phyloP scores from a whole-genome alignment of 2,888 invertebrate genomes.

The Eubasilissa splendida region DNA sequence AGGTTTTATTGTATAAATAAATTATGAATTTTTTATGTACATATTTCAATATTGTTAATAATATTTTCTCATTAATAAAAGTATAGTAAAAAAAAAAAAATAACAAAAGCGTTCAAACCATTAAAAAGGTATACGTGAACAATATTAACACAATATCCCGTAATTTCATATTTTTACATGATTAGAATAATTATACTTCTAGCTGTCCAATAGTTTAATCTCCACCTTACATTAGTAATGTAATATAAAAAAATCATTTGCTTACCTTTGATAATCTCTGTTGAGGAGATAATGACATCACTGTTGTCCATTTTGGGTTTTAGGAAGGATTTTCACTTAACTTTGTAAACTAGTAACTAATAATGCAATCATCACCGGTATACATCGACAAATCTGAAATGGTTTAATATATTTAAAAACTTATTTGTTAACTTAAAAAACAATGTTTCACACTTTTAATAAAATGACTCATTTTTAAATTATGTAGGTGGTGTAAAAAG shows the following conservation, averaged over 20 bases:
- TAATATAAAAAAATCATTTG: background rate
- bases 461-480: slow-evolving; percentile 18
- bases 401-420: background rate
- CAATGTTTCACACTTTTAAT: background rate
- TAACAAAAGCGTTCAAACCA: too few species aligned
- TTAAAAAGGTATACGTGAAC: too few species aligned
- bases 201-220: too few species aligned
- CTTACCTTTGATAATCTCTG: slow-evolving; percentile 79
- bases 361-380: slow-evolving; percentile 17
- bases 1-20: too few species aligned
- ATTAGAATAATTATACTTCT: too few species aligned
- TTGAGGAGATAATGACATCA: slow-evolving; percentile 76
- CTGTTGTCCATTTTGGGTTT: slow-evolving; percentile 68
- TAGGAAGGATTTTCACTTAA: background rate
- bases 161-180: too few species aligned
- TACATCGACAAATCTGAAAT: slow-evolving; percentile 3
- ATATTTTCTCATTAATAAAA: too few species aligned
- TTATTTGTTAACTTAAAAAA: background rate
- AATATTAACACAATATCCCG: too few species aligned
- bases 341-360: background rate
- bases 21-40: too few species aligned
- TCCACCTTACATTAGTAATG: too few species aligned
- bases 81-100: too few species aligned
- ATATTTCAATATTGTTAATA: too few species aligned
- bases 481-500: slow-evolving; percentile 16